Base-by-base conservation (phyloP, 2,113 vertebrate species). In the Leucoraja erinaceus region DNA sequence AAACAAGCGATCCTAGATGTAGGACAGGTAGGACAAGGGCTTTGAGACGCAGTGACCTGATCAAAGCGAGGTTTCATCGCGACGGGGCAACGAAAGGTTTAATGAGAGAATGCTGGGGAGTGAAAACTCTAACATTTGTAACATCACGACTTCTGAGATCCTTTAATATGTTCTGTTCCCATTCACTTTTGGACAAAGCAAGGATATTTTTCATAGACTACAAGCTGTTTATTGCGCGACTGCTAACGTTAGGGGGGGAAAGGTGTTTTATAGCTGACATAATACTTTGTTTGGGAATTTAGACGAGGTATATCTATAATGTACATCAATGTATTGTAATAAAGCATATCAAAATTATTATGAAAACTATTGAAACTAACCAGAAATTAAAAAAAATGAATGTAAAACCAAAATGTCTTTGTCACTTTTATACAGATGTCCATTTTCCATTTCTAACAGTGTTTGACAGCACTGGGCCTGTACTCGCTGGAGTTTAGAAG, bases 351-450 rank as follows among this genome's bases (percentile, higher is more conserved):
- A 72, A 91, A 74, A 72, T 25, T 91, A 91, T 91, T 91, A 91
- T 91, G 90, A 91, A 91, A 91, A 91, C 72, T 91, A 91, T 91
- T 54, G 22, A 91, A 91, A 91, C 90, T 91, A 91, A 91, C 90
- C 33, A 91, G 66, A 91, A 91, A 72, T 47, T 47, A 47, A 54
- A 91, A 91, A 90, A 91, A 91, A 91, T 38, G 63, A 88, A 90
- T 68, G n/a, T 91, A 91, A 72, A 91, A 28, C 54, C 47, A 66
- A 68, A 6, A n/a, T 78, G 83, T 88, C 83, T 31, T 31, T 86
- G 81, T 86, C 61, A 22, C 54, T 83, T 83, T 83, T 83, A 56
- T 47, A 56, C 25, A 59, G n/a, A n/a, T n/a, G n/a, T n/a, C n/a
- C n/a, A n/a, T n/a, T n/a, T n/a, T n/a, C n/a, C n/a, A n/a, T n/a